Percentiles rank a stretch among this genome's conserved stretches.
These are phyloP conservation scores for Eptesicus fuscus DNA, from an alignment of 2,113 vertebrate genomes.

Conservation along the genomic window DNA sequence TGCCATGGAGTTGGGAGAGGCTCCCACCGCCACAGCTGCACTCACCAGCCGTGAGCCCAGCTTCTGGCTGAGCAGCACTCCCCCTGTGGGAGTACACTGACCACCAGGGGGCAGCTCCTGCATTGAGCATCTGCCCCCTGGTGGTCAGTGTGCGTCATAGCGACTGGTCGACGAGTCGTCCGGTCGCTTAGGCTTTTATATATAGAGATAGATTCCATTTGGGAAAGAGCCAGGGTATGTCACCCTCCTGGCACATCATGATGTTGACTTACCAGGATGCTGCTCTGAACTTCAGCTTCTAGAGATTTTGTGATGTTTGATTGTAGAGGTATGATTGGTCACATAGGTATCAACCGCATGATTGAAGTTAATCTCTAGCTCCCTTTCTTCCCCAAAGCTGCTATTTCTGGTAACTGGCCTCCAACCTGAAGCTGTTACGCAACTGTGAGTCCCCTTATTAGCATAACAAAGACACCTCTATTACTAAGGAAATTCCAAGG, in stretches of 20 bases:
- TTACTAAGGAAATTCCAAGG: background rate
- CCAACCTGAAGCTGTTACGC: background rate
- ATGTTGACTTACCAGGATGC: background rate
- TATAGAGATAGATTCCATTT: background rate
- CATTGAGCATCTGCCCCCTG: too few species aligned
- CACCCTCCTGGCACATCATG: background rate
- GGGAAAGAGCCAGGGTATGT: background rate
- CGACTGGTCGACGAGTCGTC: too few species aligned
- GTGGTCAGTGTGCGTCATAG: too few species aligned
- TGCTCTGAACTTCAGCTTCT: background rate
- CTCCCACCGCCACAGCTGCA: too few species aligned
- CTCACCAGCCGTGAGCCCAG: too few species aligned
- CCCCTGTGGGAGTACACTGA: too few species aligned
- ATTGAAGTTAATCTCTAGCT: background rate
- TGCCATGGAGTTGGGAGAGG: too few species aligned
- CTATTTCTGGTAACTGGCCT: background rate
- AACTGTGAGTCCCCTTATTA: background rate
- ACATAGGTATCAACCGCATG: background rate
- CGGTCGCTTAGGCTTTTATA: too few species aligned
- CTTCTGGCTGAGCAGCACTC: too few species aligned
- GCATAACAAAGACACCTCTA: background rate
- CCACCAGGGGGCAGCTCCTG: too few species aligned
- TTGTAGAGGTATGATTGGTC: background rate
- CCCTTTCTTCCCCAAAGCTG: background rate
- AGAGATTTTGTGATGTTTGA: slow-evolving; percentile 6